A percentile compares a stretch with the other conserved stretches of the same genome.
Conservation (phyloP, 92 coral and sea anemone species). For the Zoanthus sociatus region DNA sequence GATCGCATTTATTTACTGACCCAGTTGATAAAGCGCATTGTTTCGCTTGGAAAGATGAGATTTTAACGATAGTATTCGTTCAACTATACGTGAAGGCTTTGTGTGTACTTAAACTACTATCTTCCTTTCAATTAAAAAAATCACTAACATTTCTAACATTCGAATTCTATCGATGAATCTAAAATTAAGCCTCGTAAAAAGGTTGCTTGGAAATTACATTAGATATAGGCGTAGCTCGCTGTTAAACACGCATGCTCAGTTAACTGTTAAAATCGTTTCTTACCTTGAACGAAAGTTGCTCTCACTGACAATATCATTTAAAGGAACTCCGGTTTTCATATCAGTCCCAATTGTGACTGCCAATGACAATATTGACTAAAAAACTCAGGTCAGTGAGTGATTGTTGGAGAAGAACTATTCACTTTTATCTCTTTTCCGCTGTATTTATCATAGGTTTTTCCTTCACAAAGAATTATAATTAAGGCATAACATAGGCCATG, state of each 20-base stretch:
- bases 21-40: conserved; percentile 36
- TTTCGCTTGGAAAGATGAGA: conserved; percentile 25
- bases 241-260: conserved; percentile 38
- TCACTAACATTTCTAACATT: conserved; percentile 24
- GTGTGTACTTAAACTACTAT: conserved; percentile 20
- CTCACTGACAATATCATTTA: neutral
- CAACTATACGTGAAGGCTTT: conserved; percentile 18
- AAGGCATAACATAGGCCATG: neutral
- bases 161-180: conserved; percentile 4
- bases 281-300: neutral
- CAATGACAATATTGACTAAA: conserved; percentile 35
- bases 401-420: neutral
- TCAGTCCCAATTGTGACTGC: neutral
- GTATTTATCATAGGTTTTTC: neutral
- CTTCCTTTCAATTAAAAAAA: conserved; percentile 20
- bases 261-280: neutral
- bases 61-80: conserved; percentile 26
- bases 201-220: conserved; percentile 22
- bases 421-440: conserved; percentile 41
- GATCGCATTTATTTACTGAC: conserved; percentile 45
- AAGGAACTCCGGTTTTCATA: conserved; percentile 5
- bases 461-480: conserved; percentile 32
- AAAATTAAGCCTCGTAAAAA: conserved; percentile 18
- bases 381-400: conserved; percentile 38
- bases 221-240: conserved; percentile 30